Evolutionary conservation across 64 coral and sea anemone genomes (phyloP), one percentile per base, ranked within the genome.

Genomic region (Montipora sp.): DNA sequence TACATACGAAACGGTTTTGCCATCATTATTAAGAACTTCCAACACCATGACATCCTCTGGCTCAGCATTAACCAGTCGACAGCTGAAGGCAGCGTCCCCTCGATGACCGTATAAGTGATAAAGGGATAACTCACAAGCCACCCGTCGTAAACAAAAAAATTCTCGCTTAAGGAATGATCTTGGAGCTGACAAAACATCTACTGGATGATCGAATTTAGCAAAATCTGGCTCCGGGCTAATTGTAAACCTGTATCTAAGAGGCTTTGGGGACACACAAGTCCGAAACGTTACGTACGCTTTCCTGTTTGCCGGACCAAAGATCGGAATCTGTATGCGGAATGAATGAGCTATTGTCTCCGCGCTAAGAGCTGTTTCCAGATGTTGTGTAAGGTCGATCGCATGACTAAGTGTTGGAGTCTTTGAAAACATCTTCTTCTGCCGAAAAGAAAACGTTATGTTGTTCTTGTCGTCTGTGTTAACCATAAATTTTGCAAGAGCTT

Each of bases 391-490:
- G 27, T 81, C 79, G 20, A 81, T 59, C 12, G 79, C 43, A 81
- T 81, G 79, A 14, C 79, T 36, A 14, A 60, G 51, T 22, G 12
- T 81, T 60, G 53, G 79, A 81, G 79, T 59, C 21, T 81, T 81
- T 19, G 79, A 81, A 8, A 81, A 81, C 79, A 81, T 36, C 79
- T 81, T 81, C 21, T 36, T 81, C 22, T 81, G 79, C 9, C 53
- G 22, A 24, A 81, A 81, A 1, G 79, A 81, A 81, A 81, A 51
- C 12, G 57, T 81, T 51, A 81, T 59, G 79, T 23, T 81, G 79
- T 22, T 81, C 53, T 81, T 81, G 5, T 81, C 79, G 55, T 81
- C 79, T 59, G 79, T 81, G 55, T 81, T 81, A 21, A 81, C 55
- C 4, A 81, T 10, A 59, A 81, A 81, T 81, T 81, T 58, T 27